Conservation (phyloP, 2,797 vertebrate genomes). For the Orientallactaga sibirica region DNA sequence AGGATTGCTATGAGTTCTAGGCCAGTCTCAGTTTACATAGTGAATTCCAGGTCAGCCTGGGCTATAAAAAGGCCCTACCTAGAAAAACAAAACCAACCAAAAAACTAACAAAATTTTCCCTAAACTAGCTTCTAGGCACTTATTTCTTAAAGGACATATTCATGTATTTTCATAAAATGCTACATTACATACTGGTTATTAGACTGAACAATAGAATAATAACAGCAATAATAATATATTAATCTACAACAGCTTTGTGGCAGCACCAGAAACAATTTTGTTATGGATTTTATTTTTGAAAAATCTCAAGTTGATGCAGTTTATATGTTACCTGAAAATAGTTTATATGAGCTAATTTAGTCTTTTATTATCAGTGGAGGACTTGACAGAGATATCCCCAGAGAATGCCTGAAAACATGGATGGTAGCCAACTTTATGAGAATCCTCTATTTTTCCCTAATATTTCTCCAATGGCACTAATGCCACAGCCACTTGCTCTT, state of each 20-base stretch:
- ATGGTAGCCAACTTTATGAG: neutral
- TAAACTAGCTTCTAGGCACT: neutral
- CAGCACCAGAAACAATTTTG: neutral
- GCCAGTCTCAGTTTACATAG: too few species aligned
- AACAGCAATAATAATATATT: too few species aligned
- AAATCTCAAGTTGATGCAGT: neutral
- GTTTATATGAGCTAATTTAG: neutral
- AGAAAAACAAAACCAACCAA: too few species aligned
- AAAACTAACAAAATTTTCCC: too few species aligned
- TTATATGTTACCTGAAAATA: constrained; percentile 1
- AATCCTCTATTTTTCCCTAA: neutral
- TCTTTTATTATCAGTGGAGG: too few species aligned
- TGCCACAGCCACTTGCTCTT: neutral
- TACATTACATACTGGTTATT: neutral
- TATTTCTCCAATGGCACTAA: neutral
- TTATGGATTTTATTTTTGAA: too few species aligned
- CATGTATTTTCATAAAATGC: neutral
- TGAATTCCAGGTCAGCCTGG: too few species aligned
- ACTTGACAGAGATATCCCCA: too few species aligned
- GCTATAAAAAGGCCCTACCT: too few species aligned
- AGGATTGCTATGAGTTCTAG: too few species aligned
- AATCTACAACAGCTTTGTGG: too few species aligned
- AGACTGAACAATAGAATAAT: neutral
- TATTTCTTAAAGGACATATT: constrained; percentile 29
- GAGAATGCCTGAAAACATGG: neutral